A percentile compares a stretch with the other conserved stretches of the same genome.
Evolutionary conservation across 2,888 invertebrate species (phyloP).

Genomic region (Phymatocera aterrima): DNA sequence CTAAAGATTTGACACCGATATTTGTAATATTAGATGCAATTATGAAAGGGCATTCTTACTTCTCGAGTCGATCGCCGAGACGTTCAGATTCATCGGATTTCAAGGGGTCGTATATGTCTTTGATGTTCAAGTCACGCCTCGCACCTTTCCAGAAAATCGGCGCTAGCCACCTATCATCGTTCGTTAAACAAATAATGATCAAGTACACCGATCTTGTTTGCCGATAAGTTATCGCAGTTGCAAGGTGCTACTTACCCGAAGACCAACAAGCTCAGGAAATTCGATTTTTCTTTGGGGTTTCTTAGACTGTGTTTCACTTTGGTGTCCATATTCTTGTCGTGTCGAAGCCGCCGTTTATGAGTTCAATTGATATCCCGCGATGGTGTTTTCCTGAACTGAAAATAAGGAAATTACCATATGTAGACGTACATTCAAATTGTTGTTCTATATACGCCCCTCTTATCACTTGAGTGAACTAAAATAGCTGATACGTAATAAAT

Average conservation of each 20-base stretch:
- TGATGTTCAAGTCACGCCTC: conserved; percentile 66
- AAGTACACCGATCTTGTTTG: not conserved
- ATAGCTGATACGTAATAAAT: no score
- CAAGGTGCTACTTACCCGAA: conserved; percentile 55
- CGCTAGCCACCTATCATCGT: conserved; percentile 71
- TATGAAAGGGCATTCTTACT: conserved; percentile 59
- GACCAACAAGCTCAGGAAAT: conserved; percentile 57
- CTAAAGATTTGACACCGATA: not conserved
- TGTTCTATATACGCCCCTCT: no score
- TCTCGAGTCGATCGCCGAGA: conserved; percentile 68
- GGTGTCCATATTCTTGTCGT: conserved; percentile 50
- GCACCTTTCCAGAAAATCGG: conserved; percentile 71
- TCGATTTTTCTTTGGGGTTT: conserved; percentile 58
- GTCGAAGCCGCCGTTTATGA: not conserved
- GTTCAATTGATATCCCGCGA: not conserved
- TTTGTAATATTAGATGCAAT: not conserved
- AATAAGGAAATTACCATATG: no score
- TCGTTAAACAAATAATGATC: not conserved
- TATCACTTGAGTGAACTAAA: no score
- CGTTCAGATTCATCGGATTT: conserved; percentile 68
- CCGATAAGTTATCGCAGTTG: not conserved
- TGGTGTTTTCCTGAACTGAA: not conserved
- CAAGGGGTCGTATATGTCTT: conserved; percentile 72
- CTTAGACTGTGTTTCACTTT: conserved; percentile 45
- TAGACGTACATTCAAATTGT: no score